phyloP scores from a whole-genome alignment of 2,888 invertebrate genomes.

The Ametastegia equiseti region DNA sequence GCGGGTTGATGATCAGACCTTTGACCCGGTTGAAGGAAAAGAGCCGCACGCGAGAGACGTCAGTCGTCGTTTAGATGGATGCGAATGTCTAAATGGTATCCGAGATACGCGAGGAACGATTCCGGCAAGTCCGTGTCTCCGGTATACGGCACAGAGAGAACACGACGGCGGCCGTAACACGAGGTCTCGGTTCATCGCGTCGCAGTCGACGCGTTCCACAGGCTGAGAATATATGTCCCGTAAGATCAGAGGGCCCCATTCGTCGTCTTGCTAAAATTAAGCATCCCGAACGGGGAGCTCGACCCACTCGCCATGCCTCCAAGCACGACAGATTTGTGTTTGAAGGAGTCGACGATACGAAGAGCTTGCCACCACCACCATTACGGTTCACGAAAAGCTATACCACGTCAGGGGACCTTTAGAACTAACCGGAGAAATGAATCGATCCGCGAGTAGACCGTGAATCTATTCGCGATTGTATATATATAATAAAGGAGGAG shows the following conservation, averaged over 20 bases:
- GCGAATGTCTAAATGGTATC: slow-evolving; percentile 30
- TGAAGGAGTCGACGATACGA: neutral
- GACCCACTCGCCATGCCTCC: neutral
- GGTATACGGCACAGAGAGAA: neutral
- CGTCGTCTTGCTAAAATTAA: slow-evolving; percentile 71
- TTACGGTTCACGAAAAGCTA: too few relatives aligned
- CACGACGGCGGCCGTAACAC: slow-evolving; percentile 37
- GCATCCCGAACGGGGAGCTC: slow-evolving; percentile 54
- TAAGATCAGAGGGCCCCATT: slow-evolving; percentile 69
- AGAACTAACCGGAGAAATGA: neutral
- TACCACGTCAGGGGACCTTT: too few relatives aligned
- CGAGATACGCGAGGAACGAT: slow-evolving; percentile 30
- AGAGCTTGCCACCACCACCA: too few relatives aligned
- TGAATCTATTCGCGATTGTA: slow-evolving; percentile 30
- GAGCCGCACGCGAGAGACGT: slow-evolving; percentile 6
- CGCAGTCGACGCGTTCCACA: slow-evolving; percentile 65
- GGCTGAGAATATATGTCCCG: slow-evolving; percentile 67
- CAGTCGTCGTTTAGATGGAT: slow-evolving; percentile 15
- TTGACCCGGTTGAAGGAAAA: slow-evolving; percentile 11
- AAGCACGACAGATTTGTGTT: slow-evolving; percentile 37
- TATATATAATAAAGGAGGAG: neutral
- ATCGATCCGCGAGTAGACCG: slow-evolving; percentile 30
- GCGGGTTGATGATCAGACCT: slow-evolving; percentile 7
- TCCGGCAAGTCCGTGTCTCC: neutral
- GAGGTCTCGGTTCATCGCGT: slow-evolving; percentile 62